Percentiles rank a stretch among this genome's conserved stretches.
Evolutionary conservation across 2,113 vertebrate genomes (phyloP).

Genomic region (Nyctereutes procyonoides): DNA sequence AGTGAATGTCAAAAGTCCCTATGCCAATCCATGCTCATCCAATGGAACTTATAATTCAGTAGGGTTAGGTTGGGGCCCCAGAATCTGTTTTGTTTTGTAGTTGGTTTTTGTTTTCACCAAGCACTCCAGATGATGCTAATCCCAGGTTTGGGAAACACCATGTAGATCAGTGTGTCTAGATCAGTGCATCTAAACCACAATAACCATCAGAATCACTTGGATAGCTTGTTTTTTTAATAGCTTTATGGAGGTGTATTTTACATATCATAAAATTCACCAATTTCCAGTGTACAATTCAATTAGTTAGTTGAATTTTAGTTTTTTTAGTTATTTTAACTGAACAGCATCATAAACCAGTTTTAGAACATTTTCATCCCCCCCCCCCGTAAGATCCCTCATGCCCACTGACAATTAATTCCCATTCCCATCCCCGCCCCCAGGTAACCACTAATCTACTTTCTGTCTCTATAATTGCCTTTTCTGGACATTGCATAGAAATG

Average conservation of each 20-base stretch:
- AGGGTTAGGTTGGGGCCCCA: background rate
- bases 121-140: background rate
- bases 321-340: background rate
- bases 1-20: background rate
- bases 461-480: background rate
- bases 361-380: background rate
- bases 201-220: background rate
- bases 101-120: background rate
- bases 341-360: background rate
- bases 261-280: constrained; percentile 42
- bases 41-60: background rate
- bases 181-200: background rate
- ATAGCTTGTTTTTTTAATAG: background rate
- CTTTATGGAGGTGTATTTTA: constrained; percentile 14
- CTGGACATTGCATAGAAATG: background rate
- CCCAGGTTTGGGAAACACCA: background rate
- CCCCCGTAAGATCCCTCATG: background rate
- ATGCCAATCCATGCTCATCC: rapidly evolving
- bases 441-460: background rate
- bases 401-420: background rate
- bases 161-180: background rate
- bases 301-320: too few species aligned
- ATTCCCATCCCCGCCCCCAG: too few species aligned
- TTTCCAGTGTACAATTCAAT: background rate
- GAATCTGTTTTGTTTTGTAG: background rate